Percentiles rank a stretch among this genome's conserved stretches.
These are phyloP conservation scores for Rhynchomys soricoides DNA, from an alignment of 2,113 vertebrate species.

Conservation along the genomic window DNA sequence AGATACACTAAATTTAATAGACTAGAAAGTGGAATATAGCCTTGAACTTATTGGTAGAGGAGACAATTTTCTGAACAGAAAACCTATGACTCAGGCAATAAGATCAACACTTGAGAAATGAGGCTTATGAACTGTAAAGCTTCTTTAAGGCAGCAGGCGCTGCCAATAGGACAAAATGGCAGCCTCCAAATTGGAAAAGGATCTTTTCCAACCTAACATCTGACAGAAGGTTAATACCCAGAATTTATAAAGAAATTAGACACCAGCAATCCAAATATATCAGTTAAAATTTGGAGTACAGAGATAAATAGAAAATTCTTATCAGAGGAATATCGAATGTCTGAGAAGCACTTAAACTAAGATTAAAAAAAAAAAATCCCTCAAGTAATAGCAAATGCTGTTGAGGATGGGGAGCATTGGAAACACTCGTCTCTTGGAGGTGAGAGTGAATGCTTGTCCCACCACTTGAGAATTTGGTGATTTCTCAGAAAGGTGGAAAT, in stretches of 20 bases:
- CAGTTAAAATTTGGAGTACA: background rate
- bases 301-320: background rate
- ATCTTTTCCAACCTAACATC: background rate
- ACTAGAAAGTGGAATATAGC: background rate
- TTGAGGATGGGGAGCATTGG: background rate
- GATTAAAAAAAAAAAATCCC: background rate
- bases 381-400: background rate
- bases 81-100: background rate
- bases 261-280: background rate
- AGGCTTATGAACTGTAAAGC: background rate
- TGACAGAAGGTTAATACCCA: background rate
- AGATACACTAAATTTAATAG: background rate
- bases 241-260: background rate
- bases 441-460: background rate
- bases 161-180: background rate
- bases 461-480: background rate
- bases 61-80: background rate
- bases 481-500: background rate
- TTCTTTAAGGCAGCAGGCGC: background rate
- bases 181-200: background rate
- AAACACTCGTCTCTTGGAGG: background rate
- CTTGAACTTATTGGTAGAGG: background rate
- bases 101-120: background rate
- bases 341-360: background rate
- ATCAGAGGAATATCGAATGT: background rate